A percentile compares a stretch with the other conserved stretches of the same genome.
Conservation (phyloP, 1,140 invertebrate species). For the Pseudomyrmex dendroicus region DNA sequence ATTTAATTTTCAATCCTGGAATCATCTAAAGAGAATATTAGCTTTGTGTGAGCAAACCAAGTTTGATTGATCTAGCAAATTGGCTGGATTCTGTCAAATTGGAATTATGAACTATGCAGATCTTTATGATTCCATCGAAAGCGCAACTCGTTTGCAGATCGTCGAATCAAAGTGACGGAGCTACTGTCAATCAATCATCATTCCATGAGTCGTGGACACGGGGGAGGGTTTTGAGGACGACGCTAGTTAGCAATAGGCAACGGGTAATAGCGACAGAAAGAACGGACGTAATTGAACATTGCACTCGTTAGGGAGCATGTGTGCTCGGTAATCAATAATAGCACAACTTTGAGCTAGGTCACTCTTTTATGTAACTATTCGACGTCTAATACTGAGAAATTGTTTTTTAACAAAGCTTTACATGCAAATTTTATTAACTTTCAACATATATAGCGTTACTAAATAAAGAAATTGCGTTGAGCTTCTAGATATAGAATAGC, state of each 20-base stretch:
- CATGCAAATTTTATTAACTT: neutral
- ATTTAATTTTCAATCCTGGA: neutral
- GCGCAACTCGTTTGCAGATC: conserved; percentile 10
- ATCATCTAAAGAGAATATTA: conserved; percentile 8
- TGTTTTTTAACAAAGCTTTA: neutral
- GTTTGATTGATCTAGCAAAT: conserved; percentile 2
- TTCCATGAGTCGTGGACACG: conserved; percentile 61
- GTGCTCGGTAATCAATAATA: neutral
- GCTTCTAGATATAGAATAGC: neutral
- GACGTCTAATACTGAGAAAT: neutral
- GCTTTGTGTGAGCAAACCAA: neutral
- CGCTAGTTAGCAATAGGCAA: conserved; percentile 60
- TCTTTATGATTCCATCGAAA: conserved; percentile 12
- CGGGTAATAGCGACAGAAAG: conserved; percentile 60
- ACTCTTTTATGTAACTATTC: neutral
- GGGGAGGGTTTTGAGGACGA: conserved; percentile 50
- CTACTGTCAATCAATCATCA: conserved; percentile 64
- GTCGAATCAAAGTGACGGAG: conserved; percentile 47
- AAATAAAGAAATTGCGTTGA: neutral
- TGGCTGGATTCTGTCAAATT: conserved; percentile 1
- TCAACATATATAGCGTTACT: neutral
- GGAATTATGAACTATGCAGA: neutral
- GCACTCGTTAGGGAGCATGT: conserved; percentile 19
- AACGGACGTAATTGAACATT: conserved; percentile 37
- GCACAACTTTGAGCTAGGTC: neutral